A percentile compares a stretch with the other conserved stretches of the same genome.
phyloP scores from a whole-genome alignment of 2,797 vertebrate species.

The Acanthopagrus latus region DNA sequence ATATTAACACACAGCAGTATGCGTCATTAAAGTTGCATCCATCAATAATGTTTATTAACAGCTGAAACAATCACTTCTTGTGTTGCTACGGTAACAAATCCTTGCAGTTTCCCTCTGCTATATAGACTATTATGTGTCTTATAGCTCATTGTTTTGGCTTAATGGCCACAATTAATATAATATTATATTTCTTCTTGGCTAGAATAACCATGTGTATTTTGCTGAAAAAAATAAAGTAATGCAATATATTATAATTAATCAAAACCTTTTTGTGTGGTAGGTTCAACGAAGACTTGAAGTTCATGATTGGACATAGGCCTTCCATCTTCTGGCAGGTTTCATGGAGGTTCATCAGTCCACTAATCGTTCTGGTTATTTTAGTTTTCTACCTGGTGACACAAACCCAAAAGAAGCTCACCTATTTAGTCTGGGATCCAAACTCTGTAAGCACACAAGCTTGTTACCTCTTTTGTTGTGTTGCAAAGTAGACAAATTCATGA shows the following conservation, averaged over 20 bases:
- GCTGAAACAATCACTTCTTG: background rate
- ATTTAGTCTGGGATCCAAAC: conserved; percentile 88
- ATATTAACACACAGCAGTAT: too few species aligned
- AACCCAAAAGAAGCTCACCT: conserved; percentile 81
- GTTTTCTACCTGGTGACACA: conserved; percentile 90
- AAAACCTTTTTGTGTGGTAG: conserved; percentile 69
- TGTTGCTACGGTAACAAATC: background rate
- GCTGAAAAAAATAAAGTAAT: background rate
- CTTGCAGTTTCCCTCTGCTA: background rate
- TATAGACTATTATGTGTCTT: background rate
- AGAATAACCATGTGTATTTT: background rate
- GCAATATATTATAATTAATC: background rate
- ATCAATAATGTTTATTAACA: background rate
- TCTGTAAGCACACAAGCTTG: conserved; percentile 58
- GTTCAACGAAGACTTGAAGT: conserved; percentile 91
- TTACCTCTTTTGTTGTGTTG: conserved; percentile 72
- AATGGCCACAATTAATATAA: background rate
- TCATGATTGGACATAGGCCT: conserved; percentile 92
- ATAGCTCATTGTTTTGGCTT: background rate
- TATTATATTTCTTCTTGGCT: background rate
- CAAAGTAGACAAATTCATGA: background rate
- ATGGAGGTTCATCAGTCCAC: conserved; percentile 90
- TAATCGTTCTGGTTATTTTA: conserved; percentile 91
- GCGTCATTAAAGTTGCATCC: background rate
- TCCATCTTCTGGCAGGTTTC: conserved; percentile 92